phyloP scores from a whole-genome alignment of 2,888 invertebrate genomes.

The Antheraea yamamai region DNA sequence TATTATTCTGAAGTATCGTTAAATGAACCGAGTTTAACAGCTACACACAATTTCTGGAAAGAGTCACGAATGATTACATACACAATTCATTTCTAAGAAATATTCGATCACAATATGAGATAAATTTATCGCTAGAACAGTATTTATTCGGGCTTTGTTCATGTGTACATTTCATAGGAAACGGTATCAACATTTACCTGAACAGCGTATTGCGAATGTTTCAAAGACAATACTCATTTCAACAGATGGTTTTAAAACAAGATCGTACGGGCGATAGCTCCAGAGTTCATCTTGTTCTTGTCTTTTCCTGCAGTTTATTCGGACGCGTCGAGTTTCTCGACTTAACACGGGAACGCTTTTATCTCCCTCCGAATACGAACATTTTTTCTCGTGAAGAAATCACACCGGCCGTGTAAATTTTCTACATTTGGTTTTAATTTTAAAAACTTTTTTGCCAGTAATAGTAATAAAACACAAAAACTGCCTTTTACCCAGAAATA shows the following conservation, averaged over 20 bases:
- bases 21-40: background rate
- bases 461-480: background rate
- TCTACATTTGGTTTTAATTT: background rate
- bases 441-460: background rate
- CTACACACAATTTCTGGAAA: background rate
- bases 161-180: background rate
- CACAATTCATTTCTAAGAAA: background rate
- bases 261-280: conserved; percentile 4
- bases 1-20: background rate
- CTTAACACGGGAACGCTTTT: conserved; percentile 32
- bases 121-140: background rate
- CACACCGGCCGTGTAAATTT: background rate
- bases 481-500: background rate
- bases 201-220: background rate
- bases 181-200: background rate
- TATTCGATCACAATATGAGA: background rate
- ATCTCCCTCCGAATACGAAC: conserved; percentile 20
- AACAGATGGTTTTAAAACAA: background rate
- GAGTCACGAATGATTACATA: too few relatives aligned
- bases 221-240: background rate
- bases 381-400: conserved; percentile 1
- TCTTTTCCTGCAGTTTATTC: conserved; percentile 26
- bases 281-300: background rate
- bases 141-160: background rate
- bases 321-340: conserved; percentile 22